Base-by-base conservation (phyloP, 2,888 invertebrate genomes). In the Acanthococcus lagerstroemiae region DNA sequence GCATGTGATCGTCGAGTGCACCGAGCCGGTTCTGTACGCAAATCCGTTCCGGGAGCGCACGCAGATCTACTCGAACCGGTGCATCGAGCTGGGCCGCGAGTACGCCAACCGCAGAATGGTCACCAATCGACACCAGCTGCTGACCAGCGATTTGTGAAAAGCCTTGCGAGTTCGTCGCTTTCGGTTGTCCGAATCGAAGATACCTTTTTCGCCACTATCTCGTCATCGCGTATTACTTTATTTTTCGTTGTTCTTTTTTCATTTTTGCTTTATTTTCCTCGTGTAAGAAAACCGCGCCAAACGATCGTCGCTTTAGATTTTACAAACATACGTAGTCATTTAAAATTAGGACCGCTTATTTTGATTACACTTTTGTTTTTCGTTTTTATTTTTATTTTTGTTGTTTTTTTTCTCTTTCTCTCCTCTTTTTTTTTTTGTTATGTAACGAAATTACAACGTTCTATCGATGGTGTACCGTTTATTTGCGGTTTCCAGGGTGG, bases 1-100 rank as follows among this genome's bases (percentile, higher is more conserved):
- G 72, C 86, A 90, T 76, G 87, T 90, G 73, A 86, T 90, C 74
- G 85, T 90, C 70, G 90, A 91, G 79, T 84, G 86, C 76, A 76
- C 52, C 12, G 24, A 22, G 15, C 52, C 52, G 4, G 24, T 22
- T 22, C 24, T 90, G 22, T 69, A 70, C 25, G 66, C 55, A 27
- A 68, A 68, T 63, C 67, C 30, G 21, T 67, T 66, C n/a, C 57
- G 22, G 21, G 19, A 52, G 24, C 19, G 52, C 52, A 52, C 52
- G 5, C 19, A 37, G n/a, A 37, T 37, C 21, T 52, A 52, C 24
- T 22, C 52, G 22, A 52, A 52, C 15, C 52, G 21, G 7, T 52
- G 22, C 24, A 24, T 22, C 52, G 52, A 52, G 24, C 24, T 52
- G 9, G 22, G 22, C 22, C 52, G 24, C 19, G 52, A 52, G 24